Evolutionary conservation across 2,797 vertebrate species (phyloP).

Genomic region (Gallirallus australis): DNA sequence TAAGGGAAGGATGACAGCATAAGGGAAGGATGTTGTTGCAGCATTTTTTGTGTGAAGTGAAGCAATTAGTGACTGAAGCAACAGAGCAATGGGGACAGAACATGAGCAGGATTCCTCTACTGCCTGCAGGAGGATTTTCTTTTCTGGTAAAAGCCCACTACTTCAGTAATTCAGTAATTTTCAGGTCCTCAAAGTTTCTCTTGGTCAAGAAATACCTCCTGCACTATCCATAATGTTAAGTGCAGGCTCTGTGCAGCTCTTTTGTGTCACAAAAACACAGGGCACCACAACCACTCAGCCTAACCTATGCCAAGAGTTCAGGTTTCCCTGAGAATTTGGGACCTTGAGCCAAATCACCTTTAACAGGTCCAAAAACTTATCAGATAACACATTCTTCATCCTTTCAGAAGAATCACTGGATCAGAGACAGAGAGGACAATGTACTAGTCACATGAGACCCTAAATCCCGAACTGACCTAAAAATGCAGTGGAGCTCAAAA

Average conservation of each 20-base stretch:
- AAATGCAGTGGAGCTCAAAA: slow-evolving; percentile 59
- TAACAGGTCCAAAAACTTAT: slow-evolving; percentile 44
- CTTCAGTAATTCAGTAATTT: background rate
- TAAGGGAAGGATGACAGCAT: background rate
- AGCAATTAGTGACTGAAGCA: background rate
- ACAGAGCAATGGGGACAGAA: background rate
- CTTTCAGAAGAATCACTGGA: slow-evolving; percentile 68
- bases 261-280: background rate
- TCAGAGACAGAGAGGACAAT: slow-evolving; percentile 66
- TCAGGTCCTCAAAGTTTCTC: background rate
- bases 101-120: background rate
- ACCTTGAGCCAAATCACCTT: slow-evolving; percentile 39
- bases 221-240: background rate
- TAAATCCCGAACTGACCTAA: slow-evolving; percentile 63
- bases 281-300: background rate
- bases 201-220: background rate
- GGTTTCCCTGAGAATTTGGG: slow-evolving; percentile 42
- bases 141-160: background rate
- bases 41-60: background rate
- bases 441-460: slow-evolving; percentile 44
- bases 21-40: slow-evolving; percentile 14
- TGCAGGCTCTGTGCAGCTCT: background rate
- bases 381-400: slow-evolving; percentile 64
- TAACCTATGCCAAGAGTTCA: slow-evolving; percentile 6
- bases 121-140: background rate